phyloP scores from a whole-genome alignment of 2,888 invertebrate genomes.

The Syritta pipiens region DNA sequence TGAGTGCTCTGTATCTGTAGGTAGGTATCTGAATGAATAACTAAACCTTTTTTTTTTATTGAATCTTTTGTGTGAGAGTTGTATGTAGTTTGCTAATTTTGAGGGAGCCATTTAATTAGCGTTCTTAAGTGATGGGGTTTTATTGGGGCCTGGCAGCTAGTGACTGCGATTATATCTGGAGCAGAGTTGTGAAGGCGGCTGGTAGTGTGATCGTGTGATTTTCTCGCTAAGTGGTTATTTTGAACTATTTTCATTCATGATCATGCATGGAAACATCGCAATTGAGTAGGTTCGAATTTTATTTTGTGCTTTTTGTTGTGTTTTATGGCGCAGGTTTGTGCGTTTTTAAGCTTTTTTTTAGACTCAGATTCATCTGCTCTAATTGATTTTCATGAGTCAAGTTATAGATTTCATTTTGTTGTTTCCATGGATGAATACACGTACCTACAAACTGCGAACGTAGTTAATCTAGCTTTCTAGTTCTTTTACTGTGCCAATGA shows the following conservation, averaged over 20 bases:
- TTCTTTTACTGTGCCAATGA: too few relatives aligned
- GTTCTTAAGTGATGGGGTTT: background rate
- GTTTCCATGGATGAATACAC: too few relatives aligned
- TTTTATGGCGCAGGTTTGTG: background rate
- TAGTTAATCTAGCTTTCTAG: too few relatives aligned
- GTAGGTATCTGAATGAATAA: conserved; percentile 38
- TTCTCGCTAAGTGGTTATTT: conserved; percentile 30
- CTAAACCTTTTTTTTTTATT: conserved; percentile 26
- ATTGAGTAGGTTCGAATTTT: background rate
- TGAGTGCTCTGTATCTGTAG: conserved; percentile 40
- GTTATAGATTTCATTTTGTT: too few relatives aligned
- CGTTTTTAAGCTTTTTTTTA: too few relatives aligned
- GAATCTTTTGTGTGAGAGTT: conserved; percentile 16
- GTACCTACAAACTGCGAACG: too few relatives aligned
- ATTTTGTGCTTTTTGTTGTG: background rate
- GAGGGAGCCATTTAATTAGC: conserved; percentile 42
- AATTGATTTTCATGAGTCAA: too few relatives aligned
- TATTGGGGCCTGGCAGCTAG: conserved; percentile 1
- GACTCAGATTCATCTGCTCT: too few relatives aligned
- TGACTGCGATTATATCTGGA: conserved; percentile 13
- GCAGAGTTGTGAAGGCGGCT: background rate
- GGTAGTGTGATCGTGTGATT: too few relatives aligned
- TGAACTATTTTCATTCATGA: background rate
- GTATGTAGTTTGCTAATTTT: conserved; percentile 43
- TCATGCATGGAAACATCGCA: background rate